Conservation (phyloP, 2,888 invertebrate genomes). For the Sinotaia quadrata region DNA sequence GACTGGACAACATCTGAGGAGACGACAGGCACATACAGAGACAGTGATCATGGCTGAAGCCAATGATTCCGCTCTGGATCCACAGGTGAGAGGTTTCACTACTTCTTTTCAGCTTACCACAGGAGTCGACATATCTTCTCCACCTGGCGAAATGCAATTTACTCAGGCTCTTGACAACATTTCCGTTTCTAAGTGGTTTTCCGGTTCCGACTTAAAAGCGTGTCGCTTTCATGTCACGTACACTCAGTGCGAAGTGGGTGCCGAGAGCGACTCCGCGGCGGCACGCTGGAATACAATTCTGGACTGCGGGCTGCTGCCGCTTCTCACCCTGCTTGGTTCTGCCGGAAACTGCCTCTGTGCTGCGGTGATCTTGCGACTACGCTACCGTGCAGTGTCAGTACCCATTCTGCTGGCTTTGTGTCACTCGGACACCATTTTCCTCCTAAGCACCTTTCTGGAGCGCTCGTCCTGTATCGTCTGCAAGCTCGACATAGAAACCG, state of each 20-base stretch:
- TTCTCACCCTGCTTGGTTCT: neutral
- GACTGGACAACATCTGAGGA: no score
- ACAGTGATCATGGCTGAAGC: no score
- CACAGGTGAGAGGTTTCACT: no score
- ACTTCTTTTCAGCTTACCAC: no score
- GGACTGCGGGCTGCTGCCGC: constrained; percentile 23
- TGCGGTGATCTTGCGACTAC: constrained; percentile 10
- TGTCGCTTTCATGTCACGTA: no score
- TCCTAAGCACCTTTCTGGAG: constrained; percentile 17
- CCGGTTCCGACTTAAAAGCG: no score
- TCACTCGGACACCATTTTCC: constrained; percentile 14
- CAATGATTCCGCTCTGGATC: no score
- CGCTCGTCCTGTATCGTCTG: constrained; percentile 13
- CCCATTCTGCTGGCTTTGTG: constrained; percentile 22
- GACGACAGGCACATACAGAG: no score
- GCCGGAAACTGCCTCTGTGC: constrained; percentile 18
- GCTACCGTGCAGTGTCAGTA: constrained; percentile 16
- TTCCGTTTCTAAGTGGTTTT: no score
- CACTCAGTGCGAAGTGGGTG: neutral
- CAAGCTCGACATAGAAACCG: constrained; percentile 6
- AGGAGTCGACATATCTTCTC: no score
- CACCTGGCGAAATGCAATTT: no score
- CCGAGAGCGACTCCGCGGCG: neutral
- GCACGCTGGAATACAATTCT: neutral
- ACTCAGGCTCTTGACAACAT: no score